Evolutionary conservation across 2,113 vertebrate genomes (phyloP).

Genomic region (Pseudolaguvia tuberculata): DNA sequence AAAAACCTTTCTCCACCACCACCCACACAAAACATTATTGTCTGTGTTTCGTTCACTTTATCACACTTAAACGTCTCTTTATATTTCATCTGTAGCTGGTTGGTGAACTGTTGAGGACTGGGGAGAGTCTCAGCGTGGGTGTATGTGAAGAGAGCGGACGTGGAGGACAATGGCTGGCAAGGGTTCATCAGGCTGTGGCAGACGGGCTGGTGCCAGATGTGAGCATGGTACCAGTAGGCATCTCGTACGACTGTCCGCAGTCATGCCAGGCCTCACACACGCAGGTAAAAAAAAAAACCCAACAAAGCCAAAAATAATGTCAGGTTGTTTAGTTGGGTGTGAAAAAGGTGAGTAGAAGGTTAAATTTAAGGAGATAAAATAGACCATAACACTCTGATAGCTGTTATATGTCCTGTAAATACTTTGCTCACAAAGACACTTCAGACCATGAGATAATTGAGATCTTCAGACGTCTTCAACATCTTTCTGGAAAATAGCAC

Average conservation of each 20-base stretch:
- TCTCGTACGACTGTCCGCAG: conserved; percentile 72
- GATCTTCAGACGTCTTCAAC: too few species aligned
- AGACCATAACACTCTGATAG: too few species aligned
- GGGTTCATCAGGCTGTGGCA: conserved; percentile 63
- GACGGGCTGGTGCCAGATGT: conserved; percentile 66
- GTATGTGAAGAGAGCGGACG: conserved; percentile 67
- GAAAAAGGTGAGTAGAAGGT: too few species aligned
- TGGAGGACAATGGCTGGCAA: conserved; percentile 60
- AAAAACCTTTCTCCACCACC: too few species aligned
- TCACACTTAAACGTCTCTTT: neutral
- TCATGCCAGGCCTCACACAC: conserved; percentile 34
- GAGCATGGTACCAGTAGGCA: conserved; percentile 75
- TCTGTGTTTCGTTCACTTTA: neutral
- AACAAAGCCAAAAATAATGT: neutral
- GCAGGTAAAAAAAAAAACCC: conserved; percentile 47
- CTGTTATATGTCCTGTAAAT: too few species aligned
- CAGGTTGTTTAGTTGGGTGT: neutral
- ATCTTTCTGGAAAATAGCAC: neutral
- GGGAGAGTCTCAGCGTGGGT: conserved; percentile 73
- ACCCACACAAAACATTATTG: neutral
- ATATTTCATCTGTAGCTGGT: conserved; percentile 64
- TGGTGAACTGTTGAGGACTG: conserved; percentile 74
- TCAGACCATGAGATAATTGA: too few species aligned
- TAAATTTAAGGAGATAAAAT: neutral
- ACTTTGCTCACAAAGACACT: too few species aligned